These are phyloP conservation scores for Tadarida brasiliensis DNA, from an alignment of 2,797 vertebrate genomes.

Conservation along the genomic window DNA sequence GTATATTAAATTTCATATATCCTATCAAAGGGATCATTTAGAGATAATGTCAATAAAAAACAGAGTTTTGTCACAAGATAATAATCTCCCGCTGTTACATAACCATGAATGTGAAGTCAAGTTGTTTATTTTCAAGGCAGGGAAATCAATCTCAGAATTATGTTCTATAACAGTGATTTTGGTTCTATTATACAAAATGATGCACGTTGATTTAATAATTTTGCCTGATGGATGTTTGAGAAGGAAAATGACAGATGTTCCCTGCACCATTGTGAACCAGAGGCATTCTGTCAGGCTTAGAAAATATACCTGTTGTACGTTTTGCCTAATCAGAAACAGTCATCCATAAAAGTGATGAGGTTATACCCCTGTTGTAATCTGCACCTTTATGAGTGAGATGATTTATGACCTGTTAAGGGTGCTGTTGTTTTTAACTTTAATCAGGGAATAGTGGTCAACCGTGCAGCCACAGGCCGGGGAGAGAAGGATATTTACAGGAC, in stretches of 20 bases:
- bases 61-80: slow-evolving; percentile 82
- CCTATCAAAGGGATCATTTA: slow-evolving; percentile 79
- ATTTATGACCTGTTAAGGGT: slow-evolving; percentile 63
- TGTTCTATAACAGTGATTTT: slow-evolving; percentile 80
- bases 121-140: slow-evolving; percentile 84
- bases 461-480: background rate
- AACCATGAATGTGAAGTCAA: slow-evolving; percentile 78
- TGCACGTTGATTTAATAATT: slow-evolving; percentile 70
- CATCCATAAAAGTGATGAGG: slow-evolving; percentile 60
- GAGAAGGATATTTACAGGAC: background rate
- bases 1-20: slow-evolving; percentile 74
- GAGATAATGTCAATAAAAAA: slow-evolving; percentile 83
- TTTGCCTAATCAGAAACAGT: slow-evolving; percentile 62
- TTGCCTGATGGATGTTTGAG: slow-evolving; percentile 71
- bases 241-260: slow-evolving; percentile 69
- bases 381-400: slow-evolving; percentile 53
- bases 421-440: slow-evolving; percentile 68
- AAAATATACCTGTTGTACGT: slow-evolving; percentile 57
- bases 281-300: slow-evolving; percentile 8
- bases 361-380: slow-evolving; percentile 17
- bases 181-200: slow-evolving; percentile 79
- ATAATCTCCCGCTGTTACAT: slow-evolving; percentile 84
- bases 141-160: slow-evolving; percentile 76
- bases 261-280: background rate
- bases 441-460: slow-evolving; percentile 49